Evolutionary conservation across 2,797 vertebrate genomes (phyloP), one percentile per base, ranked within the genome.

Genomic region (Alectoris magna): DNA sequence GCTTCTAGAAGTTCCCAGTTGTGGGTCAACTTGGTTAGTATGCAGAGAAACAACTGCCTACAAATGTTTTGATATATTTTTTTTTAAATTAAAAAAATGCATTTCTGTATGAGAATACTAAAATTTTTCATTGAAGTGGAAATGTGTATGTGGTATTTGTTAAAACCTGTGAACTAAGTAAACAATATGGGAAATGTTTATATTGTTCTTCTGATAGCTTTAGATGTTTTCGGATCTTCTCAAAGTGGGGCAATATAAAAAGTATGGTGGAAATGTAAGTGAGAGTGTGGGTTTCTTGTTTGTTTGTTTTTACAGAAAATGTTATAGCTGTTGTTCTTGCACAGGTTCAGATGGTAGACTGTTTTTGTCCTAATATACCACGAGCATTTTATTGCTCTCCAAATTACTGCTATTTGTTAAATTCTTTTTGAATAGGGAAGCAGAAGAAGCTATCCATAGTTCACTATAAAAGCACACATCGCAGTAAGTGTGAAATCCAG

Each of bases 171-270:
- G 34, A 66, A 14, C 15, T 59, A 58, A 70, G 10, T 71, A 55
- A 77, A 63, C 77, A 60, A n/a, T 3, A 1, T 23, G 26, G 17
- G 29, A 74, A 87, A 19, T n/a, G 3, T 64, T 77, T 0, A 0
- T 70, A 24, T 63, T 2, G 0, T 63, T 10, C 19, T 59, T 69
- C 23, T 53, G 15, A n/a, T 70, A 58, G 16, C 56, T 86, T 26
- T 5, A 4, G 10, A 16, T n/a, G 11, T 19, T 58, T 71, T 59
- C 9, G 15, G 43, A 21, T 68, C 53, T 8, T 24, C 22, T 80
- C 44, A 72, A 55, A 72, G 16, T 31, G 9, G 14, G 18, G 7
- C 27, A 15, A 18, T 55, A 31, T 55, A n/a, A 56, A 7, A 55
- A 55, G 16, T 31, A 55, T 72, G 16, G 18, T 60, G 49, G 24